Conservation (phyloP, 2,113 vertebrate genomes). For the Chloebia gouldiae region DNA sequence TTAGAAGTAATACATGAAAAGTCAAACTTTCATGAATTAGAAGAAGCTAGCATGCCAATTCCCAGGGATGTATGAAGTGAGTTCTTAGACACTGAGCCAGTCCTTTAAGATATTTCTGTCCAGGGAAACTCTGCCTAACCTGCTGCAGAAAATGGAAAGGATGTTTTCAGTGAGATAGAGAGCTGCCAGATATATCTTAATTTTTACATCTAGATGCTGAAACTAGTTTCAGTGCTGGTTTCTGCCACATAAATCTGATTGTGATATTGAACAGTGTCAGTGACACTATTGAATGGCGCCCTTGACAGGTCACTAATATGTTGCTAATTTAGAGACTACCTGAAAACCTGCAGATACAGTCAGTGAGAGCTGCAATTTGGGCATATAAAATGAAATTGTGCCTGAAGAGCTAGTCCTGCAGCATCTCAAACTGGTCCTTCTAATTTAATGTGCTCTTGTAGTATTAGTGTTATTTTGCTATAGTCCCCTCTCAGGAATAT, state of each 20-base stretch:
- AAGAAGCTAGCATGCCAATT: background rate
- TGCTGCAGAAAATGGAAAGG: background rate
- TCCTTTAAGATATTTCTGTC: background rate
- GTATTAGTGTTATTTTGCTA: background rate
- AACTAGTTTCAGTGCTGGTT: background rate
- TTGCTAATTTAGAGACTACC: background rate
- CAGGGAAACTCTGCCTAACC: background rate
- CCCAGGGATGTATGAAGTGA: background rate
- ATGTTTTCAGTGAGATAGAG: rapidly evolving
- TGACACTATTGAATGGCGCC: background rate
- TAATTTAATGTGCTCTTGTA: background rate
- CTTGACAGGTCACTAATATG: background rate
- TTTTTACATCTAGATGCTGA: background rate
- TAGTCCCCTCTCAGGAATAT: background rate
- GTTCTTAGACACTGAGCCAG: background rate
- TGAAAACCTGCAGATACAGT: background rate
- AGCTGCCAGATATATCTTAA: background rate
- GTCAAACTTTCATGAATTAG: background rate
- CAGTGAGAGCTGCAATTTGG: background rate
- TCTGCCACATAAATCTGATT: background rate
- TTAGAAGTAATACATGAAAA: background rate
- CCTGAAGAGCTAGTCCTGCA: background rate
- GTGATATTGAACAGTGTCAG: background rate
- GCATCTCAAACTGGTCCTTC: background rate
- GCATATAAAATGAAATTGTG: background rate